Percentiles rank a stretch among this genome's conserved stretches.
These are phyloP conservation scores for Dendrolimus houi DNA, from an alignment of 2,888 invertebrate genomes.

Conservation along the genomic window DNA sequence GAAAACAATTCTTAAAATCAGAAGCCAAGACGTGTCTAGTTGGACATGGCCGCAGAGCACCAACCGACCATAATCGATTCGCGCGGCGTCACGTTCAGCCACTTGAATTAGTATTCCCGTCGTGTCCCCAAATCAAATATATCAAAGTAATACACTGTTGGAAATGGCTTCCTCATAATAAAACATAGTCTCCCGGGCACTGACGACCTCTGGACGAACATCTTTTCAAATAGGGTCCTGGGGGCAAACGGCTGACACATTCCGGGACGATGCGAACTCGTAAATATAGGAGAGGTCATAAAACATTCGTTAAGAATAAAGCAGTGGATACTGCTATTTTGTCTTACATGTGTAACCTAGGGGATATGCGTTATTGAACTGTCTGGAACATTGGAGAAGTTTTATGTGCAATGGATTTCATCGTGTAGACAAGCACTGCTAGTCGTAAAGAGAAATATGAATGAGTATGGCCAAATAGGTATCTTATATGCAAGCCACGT, in stretches of 20 bases:
- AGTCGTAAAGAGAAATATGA: too few species aligned
- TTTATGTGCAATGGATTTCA: too few species aligned
- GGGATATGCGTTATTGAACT: too few species aligned
- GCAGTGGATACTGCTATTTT: not conserved
- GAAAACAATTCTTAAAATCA: too few species aligned
- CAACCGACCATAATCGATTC: not conserved
- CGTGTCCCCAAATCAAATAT: constrained; percentile 3
- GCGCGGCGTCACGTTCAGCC: constrained; percentile 8
- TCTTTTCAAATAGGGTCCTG: not conserved
- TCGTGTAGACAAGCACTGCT: too few species aligned
- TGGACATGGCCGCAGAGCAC: too few species aligned
- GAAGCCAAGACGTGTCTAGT: too few species aligned
- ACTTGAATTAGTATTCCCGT: not conserved
- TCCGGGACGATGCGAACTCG: not conserved
- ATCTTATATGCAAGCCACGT: too few species aligned
- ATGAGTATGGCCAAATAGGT: too few species aligned
- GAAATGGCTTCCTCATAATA: constrained; percentile 3
- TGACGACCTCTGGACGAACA: not conserved
- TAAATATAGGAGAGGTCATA: not conserved
- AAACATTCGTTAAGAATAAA: not conserved
- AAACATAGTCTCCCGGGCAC: constrained; percentile 4
- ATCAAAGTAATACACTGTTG: constrained; percentile 4
- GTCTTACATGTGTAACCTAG: not conserved
- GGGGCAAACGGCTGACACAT: not conserved
- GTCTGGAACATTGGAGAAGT: too few species aligned